Conservation (phyloP, 2,113 vertebrate species). For the Halichoeres trimaculatus region DNA sequence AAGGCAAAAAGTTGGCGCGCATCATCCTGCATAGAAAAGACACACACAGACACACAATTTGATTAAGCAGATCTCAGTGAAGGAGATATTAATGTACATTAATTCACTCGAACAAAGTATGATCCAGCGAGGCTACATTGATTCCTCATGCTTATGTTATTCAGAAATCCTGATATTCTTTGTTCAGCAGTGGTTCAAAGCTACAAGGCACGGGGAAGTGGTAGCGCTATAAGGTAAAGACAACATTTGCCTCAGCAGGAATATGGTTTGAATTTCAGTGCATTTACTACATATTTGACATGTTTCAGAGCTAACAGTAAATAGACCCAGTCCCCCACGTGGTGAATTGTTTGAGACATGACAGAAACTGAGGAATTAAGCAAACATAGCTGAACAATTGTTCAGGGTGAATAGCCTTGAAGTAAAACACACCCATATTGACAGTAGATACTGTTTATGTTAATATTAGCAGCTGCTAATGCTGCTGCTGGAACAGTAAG, state of each 20-base stretch:
- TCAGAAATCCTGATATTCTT: neutral
- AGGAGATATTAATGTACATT: neutral
- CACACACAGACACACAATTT: constrained; percentile 1
- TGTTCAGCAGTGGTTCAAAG: constrained; percentile 3
- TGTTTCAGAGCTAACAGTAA: no score
- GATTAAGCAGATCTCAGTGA: neutral
- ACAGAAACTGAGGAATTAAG: neutral
- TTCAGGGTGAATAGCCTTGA: neutral
- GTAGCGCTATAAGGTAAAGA: no score
- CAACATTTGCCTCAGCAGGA: neutral
- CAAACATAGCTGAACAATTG: neutral
- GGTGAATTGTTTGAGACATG: neutral
- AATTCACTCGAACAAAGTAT: neutral
- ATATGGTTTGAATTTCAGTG: neutral
- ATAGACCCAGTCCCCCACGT: no score
- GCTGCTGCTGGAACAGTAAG: no score
- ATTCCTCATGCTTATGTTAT: neutral
- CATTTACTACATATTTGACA: neutral
- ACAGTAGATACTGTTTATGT: neutral
- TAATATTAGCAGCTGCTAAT: no score
- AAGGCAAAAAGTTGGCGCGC: constrained; percentile 94
- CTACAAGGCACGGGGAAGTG: neutral
- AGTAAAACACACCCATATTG: neutral
- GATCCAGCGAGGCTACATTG: no score
- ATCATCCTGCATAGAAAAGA: constrained; percentile 87